Base-by-base conservation (phyloP, 2,797 vertebrate species). In the Choloepus didactylus region DNA sequence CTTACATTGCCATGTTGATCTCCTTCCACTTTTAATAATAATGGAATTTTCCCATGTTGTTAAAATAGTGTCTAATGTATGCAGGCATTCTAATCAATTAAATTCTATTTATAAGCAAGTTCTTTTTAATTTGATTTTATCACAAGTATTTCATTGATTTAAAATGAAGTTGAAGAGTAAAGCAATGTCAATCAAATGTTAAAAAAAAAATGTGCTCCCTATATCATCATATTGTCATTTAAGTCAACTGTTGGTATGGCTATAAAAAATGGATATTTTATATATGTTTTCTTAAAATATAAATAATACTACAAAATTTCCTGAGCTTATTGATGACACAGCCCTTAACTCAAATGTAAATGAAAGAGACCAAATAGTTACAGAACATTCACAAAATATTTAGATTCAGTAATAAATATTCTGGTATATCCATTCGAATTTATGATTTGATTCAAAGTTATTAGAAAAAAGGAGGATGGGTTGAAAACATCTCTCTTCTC, bases 361-460 rank as follows among this genome's bases (percentile, higher is more conserved):
- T 60, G 70, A 87, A 69, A 84, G 5, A 85, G 64, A 66, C 1
- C 25, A 60, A 79, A 89, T 44, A 35, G 35, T 35, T 35, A 2
- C 35, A 9, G 41, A 83, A 60, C 5, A 67, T 54, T 46, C n/a
- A 15, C 19, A 79, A 8, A 83, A 83, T 67, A 79, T 46, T 95
- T 5, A 73, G 5, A 93, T 54, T 73, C 16, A 46, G 18, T 46
- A 27, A 46, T 66, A 54, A 77, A 66, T 79, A 80, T n/a, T 62
- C 46, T 87, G 16, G 12, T 12, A 89, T 85, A 91, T 80, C 21
- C 14, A 83, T 77, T 75, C 12, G 67, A 75, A 80, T 87, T 0
- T 82, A 79, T 94, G 35, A 29, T 70, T 87, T 80, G 76, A 54
- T 54, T 87, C 35, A 60, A n/a, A 83, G 15, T 3, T 82, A 91